phyloP scores from a whole-genome alignment of 1,140 invertebrate genomes.

The Scaptomyza hsui region DNA sequence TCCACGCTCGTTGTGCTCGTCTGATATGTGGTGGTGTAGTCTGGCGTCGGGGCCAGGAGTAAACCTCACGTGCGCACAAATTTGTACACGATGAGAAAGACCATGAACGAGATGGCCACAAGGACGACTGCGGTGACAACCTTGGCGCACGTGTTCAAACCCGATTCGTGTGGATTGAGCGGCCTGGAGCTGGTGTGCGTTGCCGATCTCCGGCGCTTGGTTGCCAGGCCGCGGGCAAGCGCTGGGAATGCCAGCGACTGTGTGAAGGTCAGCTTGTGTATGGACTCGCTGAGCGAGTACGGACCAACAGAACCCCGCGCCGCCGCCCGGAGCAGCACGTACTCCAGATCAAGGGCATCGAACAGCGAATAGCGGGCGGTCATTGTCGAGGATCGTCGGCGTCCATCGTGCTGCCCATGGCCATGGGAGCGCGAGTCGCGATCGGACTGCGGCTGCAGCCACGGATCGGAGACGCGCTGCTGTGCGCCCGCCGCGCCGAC shows the following conservation, averaged over 20 bases:
- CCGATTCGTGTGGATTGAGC: conserved; percentile 86
- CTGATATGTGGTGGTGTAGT: conserved; percentile 82
- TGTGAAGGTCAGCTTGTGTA: conserved; percentile 91
- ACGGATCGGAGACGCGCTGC: conserved; percentile 84
- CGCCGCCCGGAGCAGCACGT: conserved; percentile 88
- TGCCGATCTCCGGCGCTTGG: conserved; percentile 86
- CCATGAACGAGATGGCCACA: conserved; percentile 89
- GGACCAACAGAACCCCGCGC: conserved; percentile 89
- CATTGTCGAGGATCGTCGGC: conserved; percentile 85
- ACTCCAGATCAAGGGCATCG: conserved; percentile 89
- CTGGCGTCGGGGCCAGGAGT: conserved; percentile 87
- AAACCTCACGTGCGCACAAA: conserved; percentile 91
- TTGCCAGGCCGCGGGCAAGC: conserved; percentile 88
- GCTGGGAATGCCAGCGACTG: conserved; percentile 90
- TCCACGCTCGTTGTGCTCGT: conserved; percentile 37
- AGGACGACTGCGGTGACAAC: conserved; percentile 89
- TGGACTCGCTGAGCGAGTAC: conserved; percentile 89
- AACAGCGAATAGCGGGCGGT: conserved; percentile 88
- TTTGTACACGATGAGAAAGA: conserved; percentile 90
- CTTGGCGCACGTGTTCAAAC: conserved; percentile 89
- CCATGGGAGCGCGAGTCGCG: conserved; percentile 59
- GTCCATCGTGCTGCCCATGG: conserved; percentile 59
- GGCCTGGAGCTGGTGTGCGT: conserved; percentile 85
- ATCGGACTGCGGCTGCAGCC: conserved; percentile 83
- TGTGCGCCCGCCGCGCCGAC: conserved; percentile 83